Base-by-base conservation (phyloP, 2,797 vertebrate genomes). In the Capromys pilorides region DNA sequence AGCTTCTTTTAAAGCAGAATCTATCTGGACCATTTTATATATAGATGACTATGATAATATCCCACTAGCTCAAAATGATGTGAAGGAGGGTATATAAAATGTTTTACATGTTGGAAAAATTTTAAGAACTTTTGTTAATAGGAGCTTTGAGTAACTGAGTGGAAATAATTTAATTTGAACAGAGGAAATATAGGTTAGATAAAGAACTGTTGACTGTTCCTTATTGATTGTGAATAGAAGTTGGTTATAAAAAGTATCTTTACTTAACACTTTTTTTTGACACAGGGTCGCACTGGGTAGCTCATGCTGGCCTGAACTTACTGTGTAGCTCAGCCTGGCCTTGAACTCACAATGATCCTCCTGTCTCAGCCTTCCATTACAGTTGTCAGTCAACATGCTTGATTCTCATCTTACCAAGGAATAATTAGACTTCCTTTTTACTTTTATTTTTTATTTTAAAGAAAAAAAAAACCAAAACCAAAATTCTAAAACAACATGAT, bases 381-480 rank as follows among this genome's bases (percentile, higher is more conserved):
- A 54, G 13, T 54, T 54, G 10, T 54, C 12, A 54, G 11, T 54
- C 51, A 16, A 12, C 13, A 54, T 54, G 51, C 51, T 54, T 94
- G 94, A 81, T 67, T 66, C 62, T 59, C 57, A 59, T 59, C 57
- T 64, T 31, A 93, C 84, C 21, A 85, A 90, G 61, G 49, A 66
- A 64, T 39, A 89, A 92, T 88, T 75, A 61, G 75, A 66, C 64
- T 88, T 62, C n/a, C 45, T 94, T 95, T 95, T 93, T 84, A 57
- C 16, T 57, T 16, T 57, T 18, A 5, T 57, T 57, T 57, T 57
- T 57, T 57, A 57, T 57, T 57, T 18, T 57, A 57, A 57, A 19
- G 57, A 18, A 18, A 57, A 57, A 57, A 57, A 18, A 57, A 57
- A 18, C 14, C 57, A 54, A 54, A 10, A 49, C 49, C 49, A 49